These are phyloP conservation scores for Oxyruncus cristatus DNA, from an alignment of 2,113 vertebrate genomes.

Conservation along the genomic window DNA sequence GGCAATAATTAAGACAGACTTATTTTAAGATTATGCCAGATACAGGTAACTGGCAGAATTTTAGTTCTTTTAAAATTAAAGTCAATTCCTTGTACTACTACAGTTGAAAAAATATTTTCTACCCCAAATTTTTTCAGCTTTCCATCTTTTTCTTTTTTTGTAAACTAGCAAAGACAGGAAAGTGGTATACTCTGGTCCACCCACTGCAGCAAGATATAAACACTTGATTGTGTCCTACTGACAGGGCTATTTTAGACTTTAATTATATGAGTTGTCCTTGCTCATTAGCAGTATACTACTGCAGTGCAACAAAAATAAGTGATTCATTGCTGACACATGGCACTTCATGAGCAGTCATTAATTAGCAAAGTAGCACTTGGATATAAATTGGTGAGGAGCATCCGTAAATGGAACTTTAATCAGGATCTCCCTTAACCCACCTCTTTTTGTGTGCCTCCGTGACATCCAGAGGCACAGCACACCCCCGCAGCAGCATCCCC, in stretches of 20 bases:
- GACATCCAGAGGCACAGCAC: background rate
- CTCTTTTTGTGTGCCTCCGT: background rate
- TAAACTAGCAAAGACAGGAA: background rate
- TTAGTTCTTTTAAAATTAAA: background rate
- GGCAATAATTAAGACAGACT: background rate
- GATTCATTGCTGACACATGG: conserved; percentile 78
- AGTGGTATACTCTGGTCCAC: background rate
- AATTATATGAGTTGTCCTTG: conserved; percentile 76
- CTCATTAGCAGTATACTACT: conserved; percentile 70
- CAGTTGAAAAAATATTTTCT: background rate
- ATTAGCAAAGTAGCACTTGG: conserved; percentile 72
- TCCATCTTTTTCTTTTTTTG: background rate
- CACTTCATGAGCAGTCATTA: conserved; percentile 76
- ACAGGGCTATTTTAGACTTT: conserved; percentile 71
- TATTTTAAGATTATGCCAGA: background rate
- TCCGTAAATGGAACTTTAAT: conserved; percentile 69
- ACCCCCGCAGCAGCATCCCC: background rate
- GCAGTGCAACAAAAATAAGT: conserved; percentile 74
- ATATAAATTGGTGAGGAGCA: conserved; percentile 71
- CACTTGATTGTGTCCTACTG: conserved; percentile 40
- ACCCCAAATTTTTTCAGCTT: background rate
- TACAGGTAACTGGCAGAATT: background rate
- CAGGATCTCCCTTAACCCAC: conserved; percentile 48
- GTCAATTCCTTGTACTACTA: background rate
- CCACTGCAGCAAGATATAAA: conserved; percentile 29